phyloP scores from a whole-genome alignment of 37 sponge, comb jelly and placozoan genomes.

The Agelas oroides region DNA sequence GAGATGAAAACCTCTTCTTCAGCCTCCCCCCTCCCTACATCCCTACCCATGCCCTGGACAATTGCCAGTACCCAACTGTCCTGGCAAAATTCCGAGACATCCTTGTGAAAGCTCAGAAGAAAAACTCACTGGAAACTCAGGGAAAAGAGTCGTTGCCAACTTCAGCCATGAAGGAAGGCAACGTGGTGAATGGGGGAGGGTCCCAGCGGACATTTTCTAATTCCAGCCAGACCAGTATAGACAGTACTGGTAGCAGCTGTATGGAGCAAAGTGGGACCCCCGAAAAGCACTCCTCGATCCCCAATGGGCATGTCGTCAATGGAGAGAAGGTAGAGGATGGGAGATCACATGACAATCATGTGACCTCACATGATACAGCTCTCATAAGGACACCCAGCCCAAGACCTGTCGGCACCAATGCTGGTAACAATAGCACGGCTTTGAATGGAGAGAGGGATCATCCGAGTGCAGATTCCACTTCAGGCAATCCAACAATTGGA shows the following conservation, averaged over 20 bases:
- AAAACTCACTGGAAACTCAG: neutral
- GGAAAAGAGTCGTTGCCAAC: neutral
- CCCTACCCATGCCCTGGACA: constrained; percentile 31
- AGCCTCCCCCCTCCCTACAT: constrained; percentile 42
- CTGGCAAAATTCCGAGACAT: constrained; percentile 47
- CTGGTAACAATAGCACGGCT: no score
- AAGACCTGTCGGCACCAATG: no score
- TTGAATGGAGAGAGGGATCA: no score
- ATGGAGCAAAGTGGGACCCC: neutral
- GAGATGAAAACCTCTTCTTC: constrained; percentile 38
- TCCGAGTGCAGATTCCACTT: no score
- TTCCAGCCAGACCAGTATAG: constrained; percentile 43
- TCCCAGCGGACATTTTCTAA: neutral
- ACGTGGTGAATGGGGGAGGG: neutral
- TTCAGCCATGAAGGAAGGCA: neutral
- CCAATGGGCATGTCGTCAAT: no score
- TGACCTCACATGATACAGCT: constrained; percentile 8
- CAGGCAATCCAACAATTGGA: no score
- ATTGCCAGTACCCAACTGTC: constrained; percentile 26
- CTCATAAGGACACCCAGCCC: no score
- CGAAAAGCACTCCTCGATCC: neutral
- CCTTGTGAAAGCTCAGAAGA: constrained; percentile 18
- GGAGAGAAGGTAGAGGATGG: no score
- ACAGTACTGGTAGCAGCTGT: constrained; percentile 46
- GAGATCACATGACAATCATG: constrained; percentile 6